Base-by-base conservation (phyloP, 2,113 vertebrate species). In the Siniperca knerii region DNA sequence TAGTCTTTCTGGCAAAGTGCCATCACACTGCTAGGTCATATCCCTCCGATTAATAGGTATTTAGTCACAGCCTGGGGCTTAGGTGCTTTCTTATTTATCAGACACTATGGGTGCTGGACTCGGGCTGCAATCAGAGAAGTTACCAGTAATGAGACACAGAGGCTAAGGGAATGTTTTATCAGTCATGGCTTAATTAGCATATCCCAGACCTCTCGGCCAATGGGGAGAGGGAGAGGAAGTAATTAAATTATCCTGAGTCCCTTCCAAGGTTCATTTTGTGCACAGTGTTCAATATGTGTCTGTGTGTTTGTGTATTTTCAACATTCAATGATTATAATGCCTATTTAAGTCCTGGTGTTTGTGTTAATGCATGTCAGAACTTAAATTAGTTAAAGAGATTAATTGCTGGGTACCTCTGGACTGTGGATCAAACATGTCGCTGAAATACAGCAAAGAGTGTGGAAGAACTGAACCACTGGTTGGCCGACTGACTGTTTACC, bases 101-200 rank as follows among this genome's bases (percentile, higher is more conserved):
- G 77, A 71, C 87, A 25, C 81, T 42, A 48, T 61, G 83, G 82
- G 75, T 46, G 81, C 71, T 21, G 86, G 81, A 86, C 75, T 79
- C 18, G 10, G 81, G 72, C 87, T 67, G 71, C 88, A 86, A 80
- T 92, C 87, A 66, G 48, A 84, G 84, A 86, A 90, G 85, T 91
- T 88, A n/a, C 81, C 65, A 78, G 83, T 89, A 91, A 95, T 91
- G 85, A 90, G 85, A 92, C 90, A 62, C 81, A 77, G 77, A 88
- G 91, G 83, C 86, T 77, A 42, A 58, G 87, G 88, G 91, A 92
- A 61, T 44, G 58, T 78, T 92, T 93, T 95, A 94, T 95, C 94
- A 90, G 87, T 81, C 84, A 52, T 76, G 42, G 42, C 82, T 75
- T 92, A 91, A 94, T 94, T 93, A 90, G 90, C 89, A 91, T 92